Percentiles rank a stretch among this genome's conserved stretches.
These are phyloP conservation scores for Archips xylosteana DNA, from an alignment of 2,888 invertebrate species.

Conservation along the genomic window DNA sequence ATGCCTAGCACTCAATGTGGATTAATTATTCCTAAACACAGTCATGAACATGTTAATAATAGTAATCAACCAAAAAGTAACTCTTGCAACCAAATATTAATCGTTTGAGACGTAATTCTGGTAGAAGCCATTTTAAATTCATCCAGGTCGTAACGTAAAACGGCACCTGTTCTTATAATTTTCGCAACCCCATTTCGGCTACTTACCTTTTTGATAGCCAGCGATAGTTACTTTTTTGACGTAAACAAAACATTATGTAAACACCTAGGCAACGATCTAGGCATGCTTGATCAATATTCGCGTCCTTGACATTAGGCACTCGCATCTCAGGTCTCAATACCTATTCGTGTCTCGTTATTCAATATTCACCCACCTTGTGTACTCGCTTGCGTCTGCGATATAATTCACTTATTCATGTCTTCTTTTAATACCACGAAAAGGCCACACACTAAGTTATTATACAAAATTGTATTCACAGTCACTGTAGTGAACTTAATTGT, in stretches of 20 bases:
- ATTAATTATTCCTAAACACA: slow-evolving; percentile 17
- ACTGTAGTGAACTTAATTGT: slow-evolving; percentile 58
- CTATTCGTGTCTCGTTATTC: slow-evolving; percentile 63
- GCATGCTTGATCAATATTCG: slow-evolving; percentile 74
- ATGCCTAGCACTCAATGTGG: slow-evolving; percentile 17
- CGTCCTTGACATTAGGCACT: slow-evolving; percentile 79
- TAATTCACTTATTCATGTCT: slow-evolving; percentile 41
- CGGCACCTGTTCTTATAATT: slow-evolving; percentile 73
- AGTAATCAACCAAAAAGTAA: slow-evolving; percentile 18
- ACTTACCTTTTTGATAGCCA: slow-evolving; percentile 47
- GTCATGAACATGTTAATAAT: slow-evolving; percentile 4
- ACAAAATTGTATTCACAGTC: slow-evolving; percentile 55
- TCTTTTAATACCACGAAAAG: slow-evolving; percentile 56
- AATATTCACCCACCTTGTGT: slow-evolving; percentile 72
- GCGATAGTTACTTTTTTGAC: neutral
- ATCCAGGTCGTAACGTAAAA: slow-evolving; percentile 58
- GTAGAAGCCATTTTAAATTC: slow-evolving; percentile 51
- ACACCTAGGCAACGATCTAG: slow-evolving; percentile 46
- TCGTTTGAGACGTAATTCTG: slow-evolving; percentile 19
- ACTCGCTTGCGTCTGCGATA: slow-evolving; percentile 45
- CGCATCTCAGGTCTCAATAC: slow-evolving; percentile 57
- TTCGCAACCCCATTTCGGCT: slow-evolving; percentile 61
- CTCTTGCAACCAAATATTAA: slow-evolving; percentile 6
- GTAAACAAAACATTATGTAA: slow-evolving; percentile 44
- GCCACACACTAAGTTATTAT: slow-evolving; percentile 54